Evolutionary conservation across 2,888 invertebrate genomes (phyloP).

Genomic region (Odontocolon sp.): DNA sequence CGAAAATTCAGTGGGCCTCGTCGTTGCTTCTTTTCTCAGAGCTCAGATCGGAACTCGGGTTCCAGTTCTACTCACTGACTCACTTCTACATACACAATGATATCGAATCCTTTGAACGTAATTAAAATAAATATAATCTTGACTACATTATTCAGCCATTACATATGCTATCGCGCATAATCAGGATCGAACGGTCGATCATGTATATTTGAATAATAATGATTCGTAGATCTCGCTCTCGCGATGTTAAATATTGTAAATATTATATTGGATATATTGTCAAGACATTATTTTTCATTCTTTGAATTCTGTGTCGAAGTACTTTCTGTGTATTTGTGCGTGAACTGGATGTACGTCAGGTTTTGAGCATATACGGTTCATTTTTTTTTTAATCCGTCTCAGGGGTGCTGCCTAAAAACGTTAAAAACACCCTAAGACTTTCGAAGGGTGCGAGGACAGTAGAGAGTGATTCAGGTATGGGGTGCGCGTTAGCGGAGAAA

Average conservation of each 20-base stretch:
- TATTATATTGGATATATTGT: slow-evolving; percentile 13
- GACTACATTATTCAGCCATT: slow-evolving; percentile 49
- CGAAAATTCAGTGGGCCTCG: slow-evolving; percentile 37
- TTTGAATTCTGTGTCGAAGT: slow-evolving; percentile 1
- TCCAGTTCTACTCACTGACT: background rate
- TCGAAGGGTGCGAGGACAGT: slow-evolving; percentile 42
- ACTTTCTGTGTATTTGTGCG: too few relatives aligned
- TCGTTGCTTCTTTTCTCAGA: slow-evolving; percentile 32
- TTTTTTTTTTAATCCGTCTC: slow-evolving; percentile 33
- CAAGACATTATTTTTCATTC: background rate
- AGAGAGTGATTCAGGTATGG: slow-evolving; percentile 46
- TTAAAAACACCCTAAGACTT: slow-evolving; percentile 52
- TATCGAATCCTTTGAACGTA: slow-evolving; percentile 25
- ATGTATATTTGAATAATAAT: slow-evolving; percentile 44
- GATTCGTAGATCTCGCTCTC: slow-evolving; percentile 14
- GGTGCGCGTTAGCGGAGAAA: slow-evolving; percentile 20
- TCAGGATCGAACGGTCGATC: slow-evolving; percentile 27
- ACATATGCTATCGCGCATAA: slow-evolving; percentile 20
- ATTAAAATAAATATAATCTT: slow-evolving; percentile 53
- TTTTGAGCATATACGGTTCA: slow-evolving; percentile 9
- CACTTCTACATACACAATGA: slow-evolving; percentile 26
- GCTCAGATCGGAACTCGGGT: background rate
- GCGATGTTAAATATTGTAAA: slow-evolving; percentile 15
- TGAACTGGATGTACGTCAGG: slow-evolving; percentile 29
- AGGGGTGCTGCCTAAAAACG: slow-evolving; percentile 41